Evolutionary conservation across 1,140 invertebrate species (phyloP), one percentile per base, ranked within the genome.

Genomic region (Globodera ellingtonae): DNA sequence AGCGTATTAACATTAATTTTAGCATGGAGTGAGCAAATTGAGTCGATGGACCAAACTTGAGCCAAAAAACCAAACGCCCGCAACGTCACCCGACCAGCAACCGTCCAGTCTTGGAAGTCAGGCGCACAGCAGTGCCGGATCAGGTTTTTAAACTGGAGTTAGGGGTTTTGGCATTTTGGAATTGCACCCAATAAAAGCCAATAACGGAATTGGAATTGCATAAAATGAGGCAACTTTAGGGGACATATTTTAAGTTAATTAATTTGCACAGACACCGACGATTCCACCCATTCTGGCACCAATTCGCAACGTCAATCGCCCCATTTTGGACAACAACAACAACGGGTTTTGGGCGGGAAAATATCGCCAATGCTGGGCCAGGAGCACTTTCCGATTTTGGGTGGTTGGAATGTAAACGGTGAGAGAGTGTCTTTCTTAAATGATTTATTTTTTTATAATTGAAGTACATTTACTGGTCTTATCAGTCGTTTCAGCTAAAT

Each of bases 291-390:
- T 62, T 62, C 56, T 62, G 56, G 56, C 5, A 62, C 56, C 10
- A 62, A 62, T 62, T 62, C 56, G 56, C 56, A 62, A 62, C 56
- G 56, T 15, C 56, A 62, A 62, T 62, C 56, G 56, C 56, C 56
- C 18, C 56, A 62, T 62, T 62, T 62, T 62, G 56, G 13, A 15
- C 56, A 62, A 18, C 56, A 62, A 15, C 56, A 62, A 18, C 56
- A 62, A 18, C 15, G 13, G 56, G 18, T 18, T 62, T 35, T 35
- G 35, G 35, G 35, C 35, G 35, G 35, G 3, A 35, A 35, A 35
- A 35, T 35, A 35, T 62, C 56, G 56, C 50, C 50, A 13, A 13
- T 52, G 50, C 7, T 52, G 7, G 50, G 50, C 7, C 18, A 18
- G 2, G 56, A 62, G 56, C 15, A 62, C 56, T 62, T 10, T 62